A percentile compares a stretch with the other conserved stretches of the same genome.
These are phyloP conservation scores for Ceryle rudis DNA, from an alignment of 2,797 vertebrate species.

Conservation along the genomic window DNA sequence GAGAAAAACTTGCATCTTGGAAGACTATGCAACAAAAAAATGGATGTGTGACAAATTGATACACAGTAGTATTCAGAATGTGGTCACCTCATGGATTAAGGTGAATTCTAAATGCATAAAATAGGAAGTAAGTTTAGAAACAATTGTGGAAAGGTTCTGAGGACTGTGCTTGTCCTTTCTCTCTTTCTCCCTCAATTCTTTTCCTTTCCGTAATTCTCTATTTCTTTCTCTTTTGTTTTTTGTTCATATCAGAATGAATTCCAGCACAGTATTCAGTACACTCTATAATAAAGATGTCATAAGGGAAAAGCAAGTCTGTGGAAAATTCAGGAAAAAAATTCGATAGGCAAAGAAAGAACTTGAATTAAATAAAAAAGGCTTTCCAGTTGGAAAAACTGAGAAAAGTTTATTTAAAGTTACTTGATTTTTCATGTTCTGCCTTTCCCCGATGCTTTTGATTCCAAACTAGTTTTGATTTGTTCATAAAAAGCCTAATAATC, in stretches of 20 bases:
- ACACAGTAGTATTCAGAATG: background rate
- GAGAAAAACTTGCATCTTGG: background rate
- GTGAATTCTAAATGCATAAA: background rate
- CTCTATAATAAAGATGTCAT: background rate
- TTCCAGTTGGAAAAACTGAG: background rate
- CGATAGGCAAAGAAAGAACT: background rate
- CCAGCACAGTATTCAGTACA: background rate
- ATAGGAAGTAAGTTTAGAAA: background rate
- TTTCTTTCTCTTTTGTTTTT: background rate
- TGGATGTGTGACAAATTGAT: background rate
- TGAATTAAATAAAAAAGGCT: background rate
- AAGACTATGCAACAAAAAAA: background rate
- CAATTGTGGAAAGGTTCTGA: background rate
- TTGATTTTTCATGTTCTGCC: background rate
- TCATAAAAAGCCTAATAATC: background rate
- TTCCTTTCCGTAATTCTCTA: too few species aligned
- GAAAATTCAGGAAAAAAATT: background rate
- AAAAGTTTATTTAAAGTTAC: background rate
- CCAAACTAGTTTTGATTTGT: background rate
- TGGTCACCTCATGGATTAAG: background rate
- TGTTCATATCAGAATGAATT: background rate
- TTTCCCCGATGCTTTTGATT: background rate
- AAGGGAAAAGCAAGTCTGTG: background rate
- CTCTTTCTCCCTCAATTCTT: background rate
- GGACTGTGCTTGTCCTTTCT: fast-evolving